Base-by-base conservation (phyloP, 92 coral and sea anemone species). In the Parazoanthus atlanticus region DNA sequence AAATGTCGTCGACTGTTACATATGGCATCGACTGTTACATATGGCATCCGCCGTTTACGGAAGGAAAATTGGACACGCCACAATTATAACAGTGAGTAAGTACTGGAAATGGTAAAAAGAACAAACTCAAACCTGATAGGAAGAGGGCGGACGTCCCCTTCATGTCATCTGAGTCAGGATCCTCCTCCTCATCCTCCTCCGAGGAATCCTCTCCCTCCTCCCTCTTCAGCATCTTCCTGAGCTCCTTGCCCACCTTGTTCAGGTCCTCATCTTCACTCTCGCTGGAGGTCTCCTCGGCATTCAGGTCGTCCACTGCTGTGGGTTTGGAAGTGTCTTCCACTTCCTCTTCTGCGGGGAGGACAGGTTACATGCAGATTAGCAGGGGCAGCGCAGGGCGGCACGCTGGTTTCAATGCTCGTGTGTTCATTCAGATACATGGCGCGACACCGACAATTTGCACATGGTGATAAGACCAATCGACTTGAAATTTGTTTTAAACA, bases 201-300 rank as follows among this genome's bases (percentile, higher is more conserved):
- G 98, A 95, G 85, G 94, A 96, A 47, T 90, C 94, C 61, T 91
- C 95, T 25, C 98, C 98, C 58, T 84, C 93, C 77, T 95, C 96
- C 84, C 95, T 91, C 36, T 91, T 95, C 76, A 97, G 83, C 93
- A 97, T 95, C 90, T 95, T 95, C 78, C 94, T 95, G 15, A 97
- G 90, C 69, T 95, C 95, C 85, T 90, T 93, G 32, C 99, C 99
- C 33, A 93, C 99, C 19, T 93, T 96, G 78, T 96, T 97, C 40
- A 97, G 91, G 33, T 95, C 98, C 32, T 96, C 99, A 10, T 97
- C 99, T 40, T 97, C 99, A 38, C 89, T 78, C 73, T 95, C 98
- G 69, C 99, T 96, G 64, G 95, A 95, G n/a, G 94, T 94, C 80
- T 96, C 93, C 90, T 97, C 97, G 0, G 93, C 99, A 82, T 97